These are phyloP conservation scores for Leptarthrus brevirostris DNA, from an alignment of 2,888 invertebrate species.

Conservation along the genomic window DNA sequence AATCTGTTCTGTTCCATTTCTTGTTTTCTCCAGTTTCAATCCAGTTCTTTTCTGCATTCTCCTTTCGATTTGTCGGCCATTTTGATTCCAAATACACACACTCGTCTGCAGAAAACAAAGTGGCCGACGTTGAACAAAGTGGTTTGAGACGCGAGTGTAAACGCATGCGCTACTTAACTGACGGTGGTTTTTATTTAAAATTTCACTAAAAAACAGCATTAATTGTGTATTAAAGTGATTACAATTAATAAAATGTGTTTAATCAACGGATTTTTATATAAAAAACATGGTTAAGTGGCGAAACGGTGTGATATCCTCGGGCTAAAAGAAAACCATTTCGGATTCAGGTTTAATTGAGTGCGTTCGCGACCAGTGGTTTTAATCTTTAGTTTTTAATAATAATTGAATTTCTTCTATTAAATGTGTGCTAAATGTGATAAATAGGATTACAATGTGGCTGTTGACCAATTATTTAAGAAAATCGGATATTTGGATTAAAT, in stretches of 20 bases:
- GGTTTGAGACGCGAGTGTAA: constrained; percentile 63
- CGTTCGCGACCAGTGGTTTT: constrained; percentile 14
- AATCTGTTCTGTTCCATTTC: constrained; percentile 25
- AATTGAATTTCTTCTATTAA: constrained; percentile 41
- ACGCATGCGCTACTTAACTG: constrained; percentile 59
- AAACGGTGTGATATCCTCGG: constrained; percentile 28
- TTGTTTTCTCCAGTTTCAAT: not conserved
- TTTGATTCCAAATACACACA: constrained; percentile 43
- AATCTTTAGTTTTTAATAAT: not conserved
- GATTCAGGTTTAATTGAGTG: not conserved
- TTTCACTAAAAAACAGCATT: constrained; percentile 33
- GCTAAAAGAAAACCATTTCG: constrained; percentile 20
- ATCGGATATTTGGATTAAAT: constrained; percentile 64
- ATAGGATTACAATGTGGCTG: constrained; percentile 62
- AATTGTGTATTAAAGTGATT: constrained; percentile 13
- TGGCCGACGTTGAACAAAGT: constrained; percentile 59
- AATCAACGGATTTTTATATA: constrained; percentile 11
- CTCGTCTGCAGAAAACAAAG: constrained; percentile 36
- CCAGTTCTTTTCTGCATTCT: not conserved
- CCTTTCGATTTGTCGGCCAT: constrained; percentile 50
- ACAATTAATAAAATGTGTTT: constrained; percentile 29
- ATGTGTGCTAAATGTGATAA: constrained; percentile 55
- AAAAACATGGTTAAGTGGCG: constrained; percentile 51
- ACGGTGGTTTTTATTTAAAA: constrained; percentile 48
- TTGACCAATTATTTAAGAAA: constrained; percentile 61